phyloP scores from a whole-genome alignment of 2,888 invertebrate genomes.

The Epinotia ramella region DNA sequence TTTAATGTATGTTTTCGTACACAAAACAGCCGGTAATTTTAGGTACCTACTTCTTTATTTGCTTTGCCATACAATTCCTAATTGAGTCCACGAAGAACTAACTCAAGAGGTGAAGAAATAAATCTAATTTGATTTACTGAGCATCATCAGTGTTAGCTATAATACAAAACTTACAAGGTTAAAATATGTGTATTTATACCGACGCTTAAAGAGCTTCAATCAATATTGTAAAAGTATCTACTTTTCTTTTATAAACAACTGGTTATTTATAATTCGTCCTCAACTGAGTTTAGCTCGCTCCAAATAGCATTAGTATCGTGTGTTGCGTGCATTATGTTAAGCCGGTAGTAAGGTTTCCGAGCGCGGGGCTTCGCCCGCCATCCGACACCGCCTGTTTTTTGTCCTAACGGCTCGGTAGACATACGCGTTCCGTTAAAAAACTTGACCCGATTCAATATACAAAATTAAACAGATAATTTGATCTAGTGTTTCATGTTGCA shows the following conservation, averaged over 20 bases:
- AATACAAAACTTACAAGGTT: too few species aligned
- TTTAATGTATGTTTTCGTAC: too few species aligned
- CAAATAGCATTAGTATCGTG: conserved; percentile 57
- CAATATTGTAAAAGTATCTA: too few species aligned
- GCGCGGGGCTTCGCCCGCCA: conserved; percentile 64
- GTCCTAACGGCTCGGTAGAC: conserved; percentile 12
- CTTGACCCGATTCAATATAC: conserved; percentile 1
- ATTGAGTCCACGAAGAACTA: too few species aligned
- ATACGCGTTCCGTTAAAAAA: not conserved
- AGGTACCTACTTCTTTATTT: too few species aligned
- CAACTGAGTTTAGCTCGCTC: conserved; percentile 31
- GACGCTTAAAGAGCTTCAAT: too few species aligned
- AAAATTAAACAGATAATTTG: not conserved
- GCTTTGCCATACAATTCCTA: too few species aligned
- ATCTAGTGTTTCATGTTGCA: not conserved
- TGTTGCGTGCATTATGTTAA: conserved; percentile 62
- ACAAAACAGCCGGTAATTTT: too few species aligned
- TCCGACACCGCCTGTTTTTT: conserved; percentile 52
- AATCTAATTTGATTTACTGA: too few species aligned
- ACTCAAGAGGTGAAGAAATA: too few species aligned
- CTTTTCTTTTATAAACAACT: not conserved
- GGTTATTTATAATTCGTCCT: conserved; percentile 26
- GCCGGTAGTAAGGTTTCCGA: conserved; percentile 78
- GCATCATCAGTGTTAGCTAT: too few species aligned
- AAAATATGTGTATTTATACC: too few species aligned